Evolutionary conservation across 2,888 invertebrate species (phyloP).

Genomic region (Argyra leucocephala): DNA sequence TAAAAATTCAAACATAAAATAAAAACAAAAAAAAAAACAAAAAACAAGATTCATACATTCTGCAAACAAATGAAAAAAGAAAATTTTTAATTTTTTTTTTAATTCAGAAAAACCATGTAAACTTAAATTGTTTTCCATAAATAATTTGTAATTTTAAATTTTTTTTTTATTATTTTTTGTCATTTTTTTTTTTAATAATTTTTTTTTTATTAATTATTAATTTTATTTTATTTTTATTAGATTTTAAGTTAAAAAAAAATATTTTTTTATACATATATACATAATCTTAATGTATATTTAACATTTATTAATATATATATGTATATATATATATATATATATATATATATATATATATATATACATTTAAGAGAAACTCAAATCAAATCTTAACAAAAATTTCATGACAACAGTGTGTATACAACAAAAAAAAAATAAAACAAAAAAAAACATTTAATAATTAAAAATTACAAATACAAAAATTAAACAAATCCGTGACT

Average conservation of each 20-base stretch:
- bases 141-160: background rate
- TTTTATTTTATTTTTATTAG: background rate
- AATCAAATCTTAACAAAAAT: background rate
- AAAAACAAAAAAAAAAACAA: background rate
- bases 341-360: background rate
- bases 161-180: background rate
- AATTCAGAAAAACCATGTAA: background rate
- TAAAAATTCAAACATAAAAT: background rate
- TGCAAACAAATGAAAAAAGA: background rate
- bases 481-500: background rate
- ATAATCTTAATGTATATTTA: background rate
- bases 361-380: background rate
- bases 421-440: background rate
- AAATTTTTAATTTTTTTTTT: too few relatives aligned
- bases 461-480: too few relatives aligned
- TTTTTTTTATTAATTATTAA: background rate
- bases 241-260: too few relatives aligned
- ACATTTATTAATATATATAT: background rate
- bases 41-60: background rate
- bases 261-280: background rate
- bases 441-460: too few relatives aligned
- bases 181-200: background rate
- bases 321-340: background rate
- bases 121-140: constrained; percentile 3
- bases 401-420: constrained; percentile 6